Evolutionary conservation across 1,140 invertebrate species (phyloP).

Genomic region (Belonocnema kinseyi): DNA sequence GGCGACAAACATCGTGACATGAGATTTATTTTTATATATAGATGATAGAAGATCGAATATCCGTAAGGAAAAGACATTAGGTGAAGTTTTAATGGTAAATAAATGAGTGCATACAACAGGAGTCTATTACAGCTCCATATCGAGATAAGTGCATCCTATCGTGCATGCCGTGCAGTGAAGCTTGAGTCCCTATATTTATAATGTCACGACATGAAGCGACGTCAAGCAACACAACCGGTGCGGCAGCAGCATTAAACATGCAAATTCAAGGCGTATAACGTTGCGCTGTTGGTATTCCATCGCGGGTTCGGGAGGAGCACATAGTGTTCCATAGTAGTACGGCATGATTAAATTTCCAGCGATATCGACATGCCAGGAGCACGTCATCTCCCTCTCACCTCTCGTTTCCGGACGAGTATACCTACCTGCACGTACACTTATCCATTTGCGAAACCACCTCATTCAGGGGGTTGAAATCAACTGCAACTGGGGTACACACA

Average conservation of each 20-base stretch:
- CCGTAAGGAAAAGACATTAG: neutral
- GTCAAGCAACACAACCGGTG: slow-evolving; percentile 63
- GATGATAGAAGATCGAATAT: slow-evolving; percentile 17
- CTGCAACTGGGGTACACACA: slow-evolving; percentile 21
- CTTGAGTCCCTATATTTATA: slow-evolving; percentile 56
- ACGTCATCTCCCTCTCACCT: slow-evolving; percentile 54
- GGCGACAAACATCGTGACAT: too few species aligned
- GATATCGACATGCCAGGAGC: slow-evolving; percentile 67
- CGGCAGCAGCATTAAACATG: slow-evolving; percentile 67
- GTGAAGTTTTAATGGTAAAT: neutral
- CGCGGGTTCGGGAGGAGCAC: slow-evolving; percentile 57
- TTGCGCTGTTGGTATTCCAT: slow-evolving; percentile 61
- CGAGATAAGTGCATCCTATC: slow-evolving; percentile 27
- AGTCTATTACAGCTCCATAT: slow-evolving; percentile 10
- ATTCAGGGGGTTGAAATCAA: slow-evolving; percentile 22
- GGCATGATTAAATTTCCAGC: slow-evolving; percentile 68
- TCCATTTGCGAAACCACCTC: slow-evolving; percentile 2
- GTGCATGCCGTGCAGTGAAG: slow-evolving; percentile 48
- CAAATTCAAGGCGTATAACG: slow-evolving; percentile 66
- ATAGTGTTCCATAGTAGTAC: slow-evolving; percentile 58
- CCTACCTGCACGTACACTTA: slow-evolving; percentile 19
- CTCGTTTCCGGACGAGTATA: neutral
- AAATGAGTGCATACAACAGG: neutral
- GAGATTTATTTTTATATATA: too few species aligned
- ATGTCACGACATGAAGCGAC: slow-evolving; percentile 52